phyloP scores from a whole-genome alignment of 2,888 invertebrate species.

The Drosophila melanosoma region DNA sequence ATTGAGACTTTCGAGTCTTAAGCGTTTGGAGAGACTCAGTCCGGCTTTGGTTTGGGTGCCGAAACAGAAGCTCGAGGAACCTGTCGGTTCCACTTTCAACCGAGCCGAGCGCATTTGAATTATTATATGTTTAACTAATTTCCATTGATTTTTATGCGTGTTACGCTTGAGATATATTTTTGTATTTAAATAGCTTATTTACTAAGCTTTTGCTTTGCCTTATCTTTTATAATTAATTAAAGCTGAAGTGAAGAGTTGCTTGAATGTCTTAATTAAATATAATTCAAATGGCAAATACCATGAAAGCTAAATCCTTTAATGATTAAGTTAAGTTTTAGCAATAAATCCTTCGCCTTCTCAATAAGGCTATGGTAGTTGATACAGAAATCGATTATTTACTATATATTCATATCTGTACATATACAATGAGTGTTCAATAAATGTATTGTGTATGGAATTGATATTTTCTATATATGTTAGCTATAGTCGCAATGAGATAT shows the following conservation, averaged over 20 bases:
- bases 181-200: slow-evolving; percentile 2
- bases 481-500: neutral
- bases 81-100: slow-evolving; percentile 75
- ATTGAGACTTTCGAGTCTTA: neutral
- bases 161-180: slow-evolving; percentile 52
- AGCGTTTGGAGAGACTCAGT: slow-evolving; percentile 22
- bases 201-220: neutral
- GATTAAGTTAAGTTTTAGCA: neutral
- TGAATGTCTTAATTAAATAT: neutral
- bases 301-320: neutral
- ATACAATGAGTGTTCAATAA: neutral
- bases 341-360: neutral
- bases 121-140: slow-evolving; percentile 73
- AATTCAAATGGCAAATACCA: neutral
- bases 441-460: neutral
- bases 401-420: rapidly evolving
- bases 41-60: slow-evolving; percentile 19
- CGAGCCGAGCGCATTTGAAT: slow-evolving; percentile 62
- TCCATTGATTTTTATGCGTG: slow-evolving; percentile 64
- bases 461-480: neutral
- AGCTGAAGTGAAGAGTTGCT: neutral
- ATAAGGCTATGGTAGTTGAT: neutral
- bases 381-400: neutral
- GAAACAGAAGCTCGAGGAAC: slow-evolving; percentile 73
- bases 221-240: neutral